Evolutionary conservation across 2,113 vertebrate genomes (phyloP).

Genomic region (Mormoops blainvillei): DNA sequence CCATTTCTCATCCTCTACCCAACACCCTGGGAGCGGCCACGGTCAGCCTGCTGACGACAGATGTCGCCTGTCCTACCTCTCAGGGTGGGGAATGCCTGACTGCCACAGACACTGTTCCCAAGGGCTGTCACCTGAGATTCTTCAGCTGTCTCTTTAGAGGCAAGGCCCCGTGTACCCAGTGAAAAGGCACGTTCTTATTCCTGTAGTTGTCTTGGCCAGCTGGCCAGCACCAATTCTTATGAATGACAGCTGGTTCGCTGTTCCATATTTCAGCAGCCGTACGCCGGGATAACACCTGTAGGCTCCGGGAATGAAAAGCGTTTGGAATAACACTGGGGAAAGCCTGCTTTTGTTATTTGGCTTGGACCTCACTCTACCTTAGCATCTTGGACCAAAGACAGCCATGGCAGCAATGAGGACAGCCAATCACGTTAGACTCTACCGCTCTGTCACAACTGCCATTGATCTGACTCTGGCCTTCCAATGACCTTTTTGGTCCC

Average conservation of each 20-base stretch:
- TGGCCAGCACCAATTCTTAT: not conserved
- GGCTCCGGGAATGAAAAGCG: not conserved
- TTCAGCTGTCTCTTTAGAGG: slow-evolving; percentile 16
- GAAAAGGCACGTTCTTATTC: not conserved
- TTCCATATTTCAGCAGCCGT: not conserved
- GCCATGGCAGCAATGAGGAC: not conserved
- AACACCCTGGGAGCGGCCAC: not conserved
- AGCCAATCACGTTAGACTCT: not conserved
- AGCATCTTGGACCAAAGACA: not conserved
- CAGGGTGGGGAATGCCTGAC: not conserved
- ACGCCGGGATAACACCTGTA: slow-evolving; percentile 4
- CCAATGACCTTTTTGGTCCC: not conserved
- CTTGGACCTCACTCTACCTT: not conserved
- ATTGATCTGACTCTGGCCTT: not conserved
- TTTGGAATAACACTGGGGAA: not conserved
- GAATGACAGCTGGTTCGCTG: slow-evolving; percentile 28
- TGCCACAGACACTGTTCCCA: not conserved
- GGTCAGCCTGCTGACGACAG: not conserved
- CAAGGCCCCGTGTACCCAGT: not conserved
- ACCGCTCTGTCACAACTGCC: not conserved
- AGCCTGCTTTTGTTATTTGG: not conserved
- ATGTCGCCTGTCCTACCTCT: not conserved
- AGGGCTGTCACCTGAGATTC: slow-evolving; percentile 18
- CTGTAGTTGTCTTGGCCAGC: not conserved
- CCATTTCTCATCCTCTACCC: not conserved